These are phyloP conservation scores for Monomorium pharaonis DNA, from an alignment of 1,140 invertebrate genomes.

Conservation along the genomic window DNA sequence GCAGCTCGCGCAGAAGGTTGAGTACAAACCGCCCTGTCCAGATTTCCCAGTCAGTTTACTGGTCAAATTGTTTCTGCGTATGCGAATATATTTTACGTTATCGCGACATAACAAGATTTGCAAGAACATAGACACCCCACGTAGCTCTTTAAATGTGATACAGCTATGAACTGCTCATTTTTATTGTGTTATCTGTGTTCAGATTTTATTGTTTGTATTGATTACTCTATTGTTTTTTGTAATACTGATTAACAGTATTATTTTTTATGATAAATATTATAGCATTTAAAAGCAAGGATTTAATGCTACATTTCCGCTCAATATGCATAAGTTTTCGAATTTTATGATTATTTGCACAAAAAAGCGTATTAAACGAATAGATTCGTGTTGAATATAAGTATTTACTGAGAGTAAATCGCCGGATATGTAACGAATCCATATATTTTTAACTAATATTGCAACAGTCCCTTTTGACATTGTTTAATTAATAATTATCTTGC, in stretches of 20 bases:
- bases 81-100: slow-evolving; percentile 43
- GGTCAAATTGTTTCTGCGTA: slow-evolving; percentile 38
- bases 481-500: neutral
- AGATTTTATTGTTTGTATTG: neutral
- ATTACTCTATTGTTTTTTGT: neutral
- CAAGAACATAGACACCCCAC: neutral
- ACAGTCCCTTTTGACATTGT: neutral
- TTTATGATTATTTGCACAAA: neutral
- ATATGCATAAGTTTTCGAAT: neutral
- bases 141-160: slow-evolving; percentile 6
- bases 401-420: neutral
- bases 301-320: neutral
- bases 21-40: slow-evolving; percentile 25
- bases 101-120: slow-evolving; percentile 36
- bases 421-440: neutral
- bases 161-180: neutral
- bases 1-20: slow-evolving; percentile 5
- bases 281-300: neutral
- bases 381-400: neutral
- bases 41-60: slow-evolving; percentile 15
- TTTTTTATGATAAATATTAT: neutral
- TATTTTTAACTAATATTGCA: neutral
- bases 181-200: neutral
- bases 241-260: slow-evolving; percentile 11
- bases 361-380: neutral